Evolutionary conservation across 2,797 vertebrate species (phyloP), one percentile per base, ranked within the genome.

Genomic region (Orientallactaga sibirica): DNA sequence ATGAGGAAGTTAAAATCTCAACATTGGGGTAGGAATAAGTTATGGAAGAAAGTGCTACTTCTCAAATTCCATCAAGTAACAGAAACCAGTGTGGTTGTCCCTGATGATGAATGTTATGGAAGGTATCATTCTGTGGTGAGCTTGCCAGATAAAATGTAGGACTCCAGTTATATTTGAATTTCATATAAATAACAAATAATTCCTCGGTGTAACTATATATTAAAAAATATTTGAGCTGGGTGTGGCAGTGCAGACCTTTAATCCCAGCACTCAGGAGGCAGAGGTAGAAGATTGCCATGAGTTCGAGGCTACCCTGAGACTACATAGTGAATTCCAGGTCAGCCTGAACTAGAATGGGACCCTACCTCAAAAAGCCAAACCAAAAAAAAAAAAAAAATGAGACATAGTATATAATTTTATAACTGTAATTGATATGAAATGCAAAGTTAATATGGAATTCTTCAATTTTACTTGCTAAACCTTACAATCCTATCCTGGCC

Each of bases 1-100:
- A 82, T 62, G 76, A 92, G 90, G 83, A 76, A 96, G 68, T 93
- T 29, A 61, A 68, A 83, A 88, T 90, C 88, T 90, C 27, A 61
- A 93, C 88, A 96, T 58, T 67, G 81, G n/a, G 61, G 70, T 74
- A 74, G 93, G 70, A 92, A 78, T 84, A 92, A 94, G 67, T 75
- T 95, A 93, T 7, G 79, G 9, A 4, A 80, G 25, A 75, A 84
- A 91, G 61, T 41, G 75, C 61, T 86, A 71, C 95, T 96, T 95
- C 61, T 96, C 85, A 84, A 74, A 48, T 71, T 81, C 41, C 84
- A 25, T 55, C 92, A 78, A 61, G 74, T 91, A 86, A 92, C 76
- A 96, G 33, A 84, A 80, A 71, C 52, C 84, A 90, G 90, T 92
- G 64, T 67, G 37, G 77, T 64, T 89, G 64, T 85, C 84, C 82